Base-by-base conservation (phyloP, 1,140 invertebrate genomes). In the Scylla paramamosain region DNA sequence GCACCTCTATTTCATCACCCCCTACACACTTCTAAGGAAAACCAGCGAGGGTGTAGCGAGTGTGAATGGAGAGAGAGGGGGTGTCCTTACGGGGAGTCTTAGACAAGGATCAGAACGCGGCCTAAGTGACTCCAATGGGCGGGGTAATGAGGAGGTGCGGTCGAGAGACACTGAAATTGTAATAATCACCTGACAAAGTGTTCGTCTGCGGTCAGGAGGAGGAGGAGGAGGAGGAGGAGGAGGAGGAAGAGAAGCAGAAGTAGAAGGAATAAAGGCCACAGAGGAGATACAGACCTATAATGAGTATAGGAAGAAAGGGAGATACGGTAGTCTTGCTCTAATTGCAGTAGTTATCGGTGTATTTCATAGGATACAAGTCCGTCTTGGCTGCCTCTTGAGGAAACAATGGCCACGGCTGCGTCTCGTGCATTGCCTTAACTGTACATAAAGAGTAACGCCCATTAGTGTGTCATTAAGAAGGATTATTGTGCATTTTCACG, bases 161-260 rank as follows among this genome's bases (percentile, higher is more conserved):
- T 14, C 87, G 82, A 83, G 90, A 93, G 92, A 95, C 86, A 95
- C 87, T 88, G 82, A 95, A 95, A 95, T 95, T 93, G 92, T 92
- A 95, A 93, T 95, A 93, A 95, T 95, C 95, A 95, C 87, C 39
- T 84, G 91, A 93, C 92, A 52, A 83, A 82, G 84, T 88, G 87
- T 67, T 46, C 29, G 67, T 77, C 92, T n/a, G 91, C 84, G 89
- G 94, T 92, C 90, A 95, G 94, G 59, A 32, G 67, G 8, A n/a
- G 52, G 48, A 90, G 87, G 48, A 88, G 88, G 88, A 93, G 93
- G 88, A 87, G n/a, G 87, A 31, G 46, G 91, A 39, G 39, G 39
- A 39, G 39, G 6, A 39, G 39, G 6, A 39, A 6, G 6, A 39
- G 39, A 39, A 39, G 39, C 1, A 39, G 39, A 39, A 39, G 39